Percentiles rank a stretch among this genome's conserved stretches.
Evolutionary conservation across 2,797 vertebrate species (phyloP).

Genomic region (Lycodopsis pacificus): DNA sequence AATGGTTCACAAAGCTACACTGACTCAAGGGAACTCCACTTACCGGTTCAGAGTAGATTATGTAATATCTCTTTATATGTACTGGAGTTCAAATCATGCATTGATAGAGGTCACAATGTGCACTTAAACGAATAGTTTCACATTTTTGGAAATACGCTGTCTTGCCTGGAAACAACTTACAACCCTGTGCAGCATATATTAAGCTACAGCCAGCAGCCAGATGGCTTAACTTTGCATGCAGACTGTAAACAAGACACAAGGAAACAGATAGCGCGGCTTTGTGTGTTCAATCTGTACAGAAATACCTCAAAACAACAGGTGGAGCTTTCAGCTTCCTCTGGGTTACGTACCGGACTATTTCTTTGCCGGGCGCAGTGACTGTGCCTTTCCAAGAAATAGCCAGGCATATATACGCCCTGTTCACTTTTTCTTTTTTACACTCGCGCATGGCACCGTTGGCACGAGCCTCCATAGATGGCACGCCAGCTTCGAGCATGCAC

Average conservation of each 20-base stretch:
- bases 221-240: background rate
- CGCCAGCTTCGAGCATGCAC: background rate
- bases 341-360: background rate
- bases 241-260: background rate
- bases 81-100: constrained; percentile 2
- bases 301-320: background rate
- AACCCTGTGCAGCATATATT: background rate
- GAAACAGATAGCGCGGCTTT: background rate
- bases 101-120: background rate
- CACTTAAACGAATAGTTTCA: background rate
- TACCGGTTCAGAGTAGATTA: background rate
- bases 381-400: background rate
- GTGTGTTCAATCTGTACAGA: background rate
- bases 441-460: too few species aligned
- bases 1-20: background rate
- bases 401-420: background rate
- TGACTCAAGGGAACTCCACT: background rate
- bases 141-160: background rate
- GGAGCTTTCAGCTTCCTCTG: background rate
- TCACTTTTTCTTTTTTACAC: background rate
- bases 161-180: background rate
- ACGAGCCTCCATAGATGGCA: background rate
- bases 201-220: background rate
- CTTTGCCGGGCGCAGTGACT: background rate
- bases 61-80: background rate